Percentiles rank a stretch among this genome's conserved stretches.
Evolutionary conservation across 2,888 invertebrate species (phyloP).

Genomic region (Phortica magna): DNA sequence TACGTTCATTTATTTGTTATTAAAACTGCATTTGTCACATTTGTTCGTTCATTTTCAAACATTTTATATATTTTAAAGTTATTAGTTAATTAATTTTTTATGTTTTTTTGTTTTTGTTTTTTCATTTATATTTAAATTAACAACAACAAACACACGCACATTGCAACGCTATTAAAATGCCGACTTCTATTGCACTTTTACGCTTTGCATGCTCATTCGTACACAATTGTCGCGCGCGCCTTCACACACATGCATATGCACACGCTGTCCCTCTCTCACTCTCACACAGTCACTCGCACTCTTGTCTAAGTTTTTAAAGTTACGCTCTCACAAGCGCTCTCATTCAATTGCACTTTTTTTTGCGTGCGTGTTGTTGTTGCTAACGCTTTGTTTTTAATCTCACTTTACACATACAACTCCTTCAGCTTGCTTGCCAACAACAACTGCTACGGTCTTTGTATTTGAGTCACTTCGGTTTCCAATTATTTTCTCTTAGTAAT

Average conservation of each 20-base stretch:
- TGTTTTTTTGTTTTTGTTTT: constrained; percentile 31
- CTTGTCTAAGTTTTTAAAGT: background rate
- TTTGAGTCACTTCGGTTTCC: constrained; percentile 36
- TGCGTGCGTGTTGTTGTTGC: background rate
- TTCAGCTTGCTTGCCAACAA: constrained; percentile 47
- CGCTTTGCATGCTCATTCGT: constrained; percentile 59
- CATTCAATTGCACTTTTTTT: background rate
- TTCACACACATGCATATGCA: background rate
- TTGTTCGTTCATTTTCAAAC: too few relatives aligned
- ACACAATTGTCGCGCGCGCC: constrained; percentile 49
- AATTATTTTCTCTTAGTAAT: constrained; percentile 39
- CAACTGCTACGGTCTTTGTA: constrained; percentile 29
- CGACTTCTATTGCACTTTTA: constrained; percentile 55
- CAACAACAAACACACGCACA: constrained; percentile 52
- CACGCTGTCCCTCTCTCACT: background rate
- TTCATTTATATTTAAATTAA: constrained; percentile 69
- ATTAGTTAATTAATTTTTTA: background rate
- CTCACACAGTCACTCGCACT: background rate
- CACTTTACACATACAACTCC: constrained; percentile 31
- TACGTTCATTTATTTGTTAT: too few relatives aligned
- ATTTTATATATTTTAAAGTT: too few relatives aligned
- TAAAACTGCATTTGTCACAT: too few relatives aligned
- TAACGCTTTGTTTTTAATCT: background rate
- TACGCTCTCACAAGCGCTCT: background rate
- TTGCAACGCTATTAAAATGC: constrained; percentile 41